These are phyloP conservation scores for Myanophis thanlyinensis DNA, from an alignment of 2,113 vertebrate species.

Conservation along the genomic window DNA sequence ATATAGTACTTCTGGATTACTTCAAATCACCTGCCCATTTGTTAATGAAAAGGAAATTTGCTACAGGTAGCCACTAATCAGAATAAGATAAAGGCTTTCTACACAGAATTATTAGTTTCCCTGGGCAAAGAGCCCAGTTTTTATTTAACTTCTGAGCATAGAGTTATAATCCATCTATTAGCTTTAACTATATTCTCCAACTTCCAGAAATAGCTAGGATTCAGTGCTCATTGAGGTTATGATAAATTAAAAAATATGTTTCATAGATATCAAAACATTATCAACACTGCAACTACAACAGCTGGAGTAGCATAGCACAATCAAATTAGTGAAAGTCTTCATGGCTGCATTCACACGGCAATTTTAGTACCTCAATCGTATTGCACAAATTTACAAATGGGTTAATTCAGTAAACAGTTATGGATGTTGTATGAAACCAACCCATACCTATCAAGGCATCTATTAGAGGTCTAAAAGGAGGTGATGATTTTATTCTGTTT, in stretches of 20 bases:
- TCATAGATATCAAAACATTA: neutral
- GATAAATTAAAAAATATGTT: neutral
- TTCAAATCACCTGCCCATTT: neutral
- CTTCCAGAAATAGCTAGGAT: neutral
- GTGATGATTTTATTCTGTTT: neutral
- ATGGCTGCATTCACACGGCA: neutral
- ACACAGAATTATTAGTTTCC: slow-evolving; percentile 2
- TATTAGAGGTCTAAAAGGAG: neutral
- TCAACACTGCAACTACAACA: neutral
- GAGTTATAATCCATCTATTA: neutral
- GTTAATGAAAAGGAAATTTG: slow-evolving; percentile 8
- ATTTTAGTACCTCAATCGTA: neutral
- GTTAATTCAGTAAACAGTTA: neutral
- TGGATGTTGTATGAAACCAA: neutral
- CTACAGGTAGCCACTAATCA: neutral
- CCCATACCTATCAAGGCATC: neutral
- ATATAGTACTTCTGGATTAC: neutral
- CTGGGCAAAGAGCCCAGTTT: slow-evolving; percentile 29
- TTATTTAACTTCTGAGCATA: slow-evolving; percentile 17
- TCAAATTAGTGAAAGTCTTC: neutral
- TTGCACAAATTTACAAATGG: neutral
- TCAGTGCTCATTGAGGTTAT: neutral
- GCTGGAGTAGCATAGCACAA: neutral
- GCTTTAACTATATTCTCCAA: neutral
- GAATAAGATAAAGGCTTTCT: neutral